Conservation (phyloP, 2,113 vertebrate genomes). For the Rhabdomys dilectus region DNA sequence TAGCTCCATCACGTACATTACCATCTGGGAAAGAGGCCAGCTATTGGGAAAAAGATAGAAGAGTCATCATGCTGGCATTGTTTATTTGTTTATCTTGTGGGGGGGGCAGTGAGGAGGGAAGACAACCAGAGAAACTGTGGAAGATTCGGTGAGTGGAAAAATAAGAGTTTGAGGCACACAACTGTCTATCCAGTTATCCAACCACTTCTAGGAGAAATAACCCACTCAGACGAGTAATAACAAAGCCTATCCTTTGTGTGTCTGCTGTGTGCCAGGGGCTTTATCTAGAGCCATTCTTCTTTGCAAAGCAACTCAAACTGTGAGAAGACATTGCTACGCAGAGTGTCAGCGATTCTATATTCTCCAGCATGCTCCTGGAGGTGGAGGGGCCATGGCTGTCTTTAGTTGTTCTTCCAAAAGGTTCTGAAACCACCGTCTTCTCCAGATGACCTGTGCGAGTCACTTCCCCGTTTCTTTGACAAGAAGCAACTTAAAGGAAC, state of each 20-base stretch:
- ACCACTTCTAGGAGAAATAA: constrained; percentile 3
- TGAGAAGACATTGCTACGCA: not conserved
- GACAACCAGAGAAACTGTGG: not conserved
- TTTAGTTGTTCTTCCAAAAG: not conserved
- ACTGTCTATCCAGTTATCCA: not conserved
- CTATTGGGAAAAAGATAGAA: constrained; percentile 26
- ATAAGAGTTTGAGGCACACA: not conserved
- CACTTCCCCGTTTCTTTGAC: not conserved
- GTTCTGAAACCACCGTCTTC: not conserved
- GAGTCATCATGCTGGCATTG: not conserved
- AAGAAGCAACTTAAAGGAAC: not conserved
- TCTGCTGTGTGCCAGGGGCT: not conserved
- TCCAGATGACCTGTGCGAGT: not conserved
- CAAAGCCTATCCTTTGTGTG: not conserved
- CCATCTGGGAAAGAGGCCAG: not conserved
- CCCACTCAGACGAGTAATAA: not conserved
- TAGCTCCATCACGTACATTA: not conserved
- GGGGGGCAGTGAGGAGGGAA: not conserved
- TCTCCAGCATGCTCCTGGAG: not conserved
- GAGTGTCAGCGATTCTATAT: not conserved
- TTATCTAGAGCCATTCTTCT: not conserved
- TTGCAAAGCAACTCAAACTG: constrained; percentile 1
- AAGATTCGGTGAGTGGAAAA: constrained; percentile 7
- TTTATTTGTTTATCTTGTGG: not conserved
- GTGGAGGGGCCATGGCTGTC: not conserved